phyloP scores from a whole-genome alignment of 2,888 invertebrate genomes.

The Rotaria sp. region DNA sequence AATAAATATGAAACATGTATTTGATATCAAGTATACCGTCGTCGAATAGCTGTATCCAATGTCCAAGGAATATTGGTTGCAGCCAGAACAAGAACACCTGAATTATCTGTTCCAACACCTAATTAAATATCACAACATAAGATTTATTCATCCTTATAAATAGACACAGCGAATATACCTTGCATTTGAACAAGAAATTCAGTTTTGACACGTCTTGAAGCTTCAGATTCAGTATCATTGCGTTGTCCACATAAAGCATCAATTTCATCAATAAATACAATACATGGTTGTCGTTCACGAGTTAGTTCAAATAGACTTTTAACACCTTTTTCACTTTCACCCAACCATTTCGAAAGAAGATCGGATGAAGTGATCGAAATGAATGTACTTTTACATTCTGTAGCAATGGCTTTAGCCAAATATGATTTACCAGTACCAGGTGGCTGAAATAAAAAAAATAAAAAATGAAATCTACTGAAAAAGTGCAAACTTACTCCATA shows the following conservation, averaged over 20 bases:
- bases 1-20: no score
- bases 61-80: slow-evolving; percentile 77
- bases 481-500: slow-evolving; percentile 64
- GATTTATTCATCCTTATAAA: no score
- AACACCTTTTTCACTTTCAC: slow-evolving; percentile 79
- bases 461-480: neutral
- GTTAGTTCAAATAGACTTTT: slow-evolving; percentile 90
- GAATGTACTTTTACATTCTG: slow-evolving; percentile 98
- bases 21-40: slow-evolving; percentile 56
- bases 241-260: slow-evolving; percentile 69
- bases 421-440: slow-evolving; percentile 99
- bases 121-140: no score
- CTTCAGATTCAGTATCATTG: slow-evolving; percentile 72
- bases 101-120: slow-evolving; percentile 79
- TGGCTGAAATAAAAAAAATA: slow-evolving; percentile 59
- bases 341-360: slow-evolving; percentile 96
- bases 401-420: slow-evolving; percentile 96
- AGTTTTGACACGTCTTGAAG: slow-evolving; percentile 92
- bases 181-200: slow-evolving; percentile 99
- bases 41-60: slow-evolving; percentile 72
- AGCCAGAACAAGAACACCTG: slow-evolving; percentile 85
- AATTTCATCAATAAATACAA: slow-evolving; percentile 94
- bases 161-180: slow-evolving; percentile 58
- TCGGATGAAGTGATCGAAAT: slow-evolving; percentile 97
- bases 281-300: slow-evolving; percentile 85